phyloP scores from a whole-genome alignment of 1,140 invertebrate genomes.

The Aphaenogaster ashmeadi region DNA sequence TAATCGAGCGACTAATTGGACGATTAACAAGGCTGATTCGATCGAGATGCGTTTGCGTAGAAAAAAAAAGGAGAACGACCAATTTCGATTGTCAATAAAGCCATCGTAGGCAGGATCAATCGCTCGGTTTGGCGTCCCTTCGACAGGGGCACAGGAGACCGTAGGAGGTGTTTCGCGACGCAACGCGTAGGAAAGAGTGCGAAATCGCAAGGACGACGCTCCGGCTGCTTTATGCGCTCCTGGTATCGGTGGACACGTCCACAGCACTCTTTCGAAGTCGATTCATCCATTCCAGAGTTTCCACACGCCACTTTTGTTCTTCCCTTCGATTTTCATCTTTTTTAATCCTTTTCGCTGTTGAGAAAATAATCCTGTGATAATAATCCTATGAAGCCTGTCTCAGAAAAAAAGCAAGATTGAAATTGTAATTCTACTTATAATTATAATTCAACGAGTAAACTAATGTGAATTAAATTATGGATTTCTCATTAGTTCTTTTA shows the following conservation, averaged over 20 bases:
- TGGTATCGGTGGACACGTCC: constrained; percentile 77
- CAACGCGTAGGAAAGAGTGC: constrained; percentile 68
- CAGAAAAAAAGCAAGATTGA: background rate
- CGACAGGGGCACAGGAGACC: constrained; percentile 78
- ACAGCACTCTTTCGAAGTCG: constrained; percentile 74
- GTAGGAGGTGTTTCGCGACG: constrained; percentile 66
- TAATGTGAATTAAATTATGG: background rate
- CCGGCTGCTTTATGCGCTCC: constrained; percentile 76
- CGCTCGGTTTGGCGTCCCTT: constrained; percentile 70
- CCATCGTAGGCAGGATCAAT: constrained; percentile 63
- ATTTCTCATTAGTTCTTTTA: background rate
- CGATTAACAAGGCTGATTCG: background rate
- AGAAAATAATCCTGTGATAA: background rate
- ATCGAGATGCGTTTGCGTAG: background rate
- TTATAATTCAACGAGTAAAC: background rate
- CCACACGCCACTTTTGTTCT: background rate
- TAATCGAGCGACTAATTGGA: constrained; percentile 11
- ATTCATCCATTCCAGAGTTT: background rate
- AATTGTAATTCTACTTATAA: background rate
- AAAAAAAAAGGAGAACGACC: background rate
- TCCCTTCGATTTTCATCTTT: constrained; percentile 9
- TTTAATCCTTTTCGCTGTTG: background rate
- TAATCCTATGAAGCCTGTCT: background rate
- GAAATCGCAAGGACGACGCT: constrained; percentile 65
- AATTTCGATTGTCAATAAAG: constrained; percentile 48